phyloP scores from a whole-genome alignment of 92 coral and sea anemone genomes.

The Zoanthus solanderi region DNA sequence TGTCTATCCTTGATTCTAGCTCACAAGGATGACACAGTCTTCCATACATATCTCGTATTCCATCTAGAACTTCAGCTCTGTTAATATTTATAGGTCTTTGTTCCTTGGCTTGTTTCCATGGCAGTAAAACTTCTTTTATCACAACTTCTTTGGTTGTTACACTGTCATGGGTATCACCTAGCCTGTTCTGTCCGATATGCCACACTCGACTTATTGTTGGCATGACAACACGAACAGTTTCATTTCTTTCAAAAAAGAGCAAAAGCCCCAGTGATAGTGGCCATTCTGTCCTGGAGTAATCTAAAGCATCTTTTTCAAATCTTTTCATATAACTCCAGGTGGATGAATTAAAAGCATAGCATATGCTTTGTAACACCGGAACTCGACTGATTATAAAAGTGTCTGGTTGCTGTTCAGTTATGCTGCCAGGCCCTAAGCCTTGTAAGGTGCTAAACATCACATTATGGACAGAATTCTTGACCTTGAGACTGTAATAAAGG shows the following conservation, averaged over 20 bases:
- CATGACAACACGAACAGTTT: constrained; percentile 82
- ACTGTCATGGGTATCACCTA: constrained; percentile 51
- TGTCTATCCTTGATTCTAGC: constrained; percentile 71
- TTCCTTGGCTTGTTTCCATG: constrained; percentile 86
- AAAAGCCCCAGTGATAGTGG: constrained; percentile 87
- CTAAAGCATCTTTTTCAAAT: constrained; percentile 80
- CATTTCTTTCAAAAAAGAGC: constrained; percentile 84
- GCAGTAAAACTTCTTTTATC: constrained; percentile 62
- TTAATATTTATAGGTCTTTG: constrained; percentile 73
- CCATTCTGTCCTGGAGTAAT: constrained; percentile 87
- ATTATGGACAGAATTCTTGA: constrained; percentile 80
- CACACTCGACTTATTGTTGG: constrained; percentile 97
- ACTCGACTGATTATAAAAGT: constrained; percentile 90
- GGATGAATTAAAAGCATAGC: constrained; percentile 89
- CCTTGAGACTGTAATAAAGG: constrained; percentile 84
- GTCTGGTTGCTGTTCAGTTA: constrained; percentile 91
- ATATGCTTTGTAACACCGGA: constrained; percentile 87
- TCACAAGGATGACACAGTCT: constrained; percentile 90
- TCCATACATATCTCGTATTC: constrained; percentile 86
- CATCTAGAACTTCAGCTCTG: constrained; percentile 79
- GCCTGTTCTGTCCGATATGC: constrained; percentile 89
- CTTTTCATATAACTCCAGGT: constrained; percentile 92
- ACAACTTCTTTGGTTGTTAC: constrained; percentile 26
- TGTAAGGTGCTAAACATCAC: constrained; percentile 85
- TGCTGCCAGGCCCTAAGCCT: constrained; percentile 88